Conservation (phyloP, 2,797 vertebrate genomes). For the Melanotaenia parkinsoni region DNA sequence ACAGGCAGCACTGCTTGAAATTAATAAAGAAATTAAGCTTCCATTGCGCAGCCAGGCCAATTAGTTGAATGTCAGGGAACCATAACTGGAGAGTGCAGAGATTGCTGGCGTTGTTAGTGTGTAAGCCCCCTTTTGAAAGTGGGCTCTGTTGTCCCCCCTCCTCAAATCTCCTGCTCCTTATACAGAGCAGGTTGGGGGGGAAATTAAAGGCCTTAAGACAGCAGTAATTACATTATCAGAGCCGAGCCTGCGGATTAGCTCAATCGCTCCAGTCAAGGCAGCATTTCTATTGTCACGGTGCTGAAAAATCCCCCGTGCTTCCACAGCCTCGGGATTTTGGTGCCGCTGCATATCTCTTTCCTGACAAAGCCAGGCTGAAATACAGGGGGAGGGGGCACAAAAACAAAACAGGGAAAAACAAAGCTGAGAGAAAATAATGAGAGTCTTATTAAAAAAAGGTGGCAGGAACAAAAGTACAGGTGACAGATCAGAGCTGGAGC, state of each 20-base stretch:
- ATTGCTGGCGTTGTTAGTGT: slow-evolving; percentile 92
- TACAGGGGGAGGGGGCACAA: slow-evolving; percentile 58
- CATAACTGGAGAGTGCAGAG: slow-evolving; percentile 96
- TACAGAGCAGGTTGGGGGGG: slow-evolving; percentile 87
- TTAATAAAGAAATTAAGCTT: slow-evolving; percentile 99
- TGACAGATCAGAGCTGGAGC: slow-evolving; percentile 78
- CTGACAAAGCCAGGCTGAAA: slow-evolving; percentile 94
- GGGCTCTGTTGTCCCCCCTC: slow-evolving; percentile 76
- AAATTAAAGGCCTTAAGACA: slow-evolving; percentile 99
- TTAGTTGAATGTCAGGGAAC: slow-evolving; percentile 99
- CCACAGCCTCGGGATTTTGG: slow-evolving; percentile 91
- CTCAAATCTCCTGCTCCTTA: slow-evolving; percentile 76
- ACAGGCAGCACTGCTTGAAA: slow-evolving; percentile 84
- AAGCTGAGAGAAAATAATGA: slow-evolving; percentile 94
- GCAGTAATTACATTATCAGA: slow-evolving; percentile 99
- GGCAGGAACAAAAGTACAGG: slow-evolving; percentile 81
- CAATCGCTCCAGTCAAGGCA: slow-evolving; percentile 99
- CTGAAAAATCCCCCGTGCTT: slow-evolving; percentile 94
- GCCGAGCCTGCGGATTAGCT: slow-evolving; percentile 95
- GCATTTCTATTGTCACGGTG: slow-evolving; percentile 94
- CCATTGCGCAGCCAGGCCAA: slow-evolving; percentile 94
- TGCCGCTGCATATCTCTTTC: slow-evolving; percentile 91
- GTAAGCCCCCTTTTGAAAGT: slow-evolving; percentile 88
- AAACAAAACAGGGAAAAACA: slow-evolving; percentile 89
- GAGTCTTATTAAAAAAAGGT: slow-evolving; percentile 87